These are phyloP conservation scores for Unio delphinus DNA, from an alignment of 2,888 invertebrate genomes.

Conservation along the genomic window DNA sequence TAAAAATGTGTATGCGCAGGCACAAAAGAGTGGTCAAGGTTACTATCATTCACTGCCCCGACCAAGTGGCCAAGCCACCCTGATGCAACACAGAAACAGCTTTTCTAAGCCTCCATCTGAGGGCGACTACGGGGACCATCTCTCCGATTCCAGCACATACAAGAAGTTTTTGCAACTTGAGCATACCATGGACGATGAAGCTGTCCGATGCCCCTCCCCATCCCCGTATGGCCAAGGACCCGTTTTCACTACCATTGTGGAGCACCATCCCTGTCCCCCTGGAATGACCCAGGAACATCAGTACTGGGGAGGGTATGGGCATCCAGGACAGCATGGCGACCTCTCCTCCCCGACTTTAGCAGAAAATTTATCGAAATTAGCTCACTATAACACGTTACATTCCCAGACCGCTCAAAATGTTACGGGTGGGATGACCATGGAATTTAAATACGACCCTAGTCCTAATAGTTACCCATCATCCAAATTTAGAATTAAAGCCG, in stretches of 20 bases:
- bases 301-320: conserved; percentile 12
- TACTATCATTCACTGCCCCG: conserved; percentile 35
- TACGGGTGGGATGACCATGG: conserved; percentile 32
- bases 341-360: conserved; percentile 23
- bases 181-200: conserved; percentile 41
- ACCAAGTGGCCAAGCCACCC: conserved; percentile 35
- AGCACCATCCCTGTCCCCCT: conserved; percentile 28
- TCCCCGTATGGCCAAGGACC: conserved; percentile 34
- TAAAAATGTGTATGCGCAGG: conserved; percentile 18
- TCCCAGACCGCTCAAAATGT: neutral
- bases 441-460: conserved; percentile 32
- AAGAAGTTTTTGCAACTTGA: conserved; percentile 47
- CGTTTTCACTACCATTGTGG: conserved; percentile 31
- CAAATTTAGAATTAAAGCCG: conserved; percentile 37
- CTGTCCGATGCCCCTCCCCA: conserved; percentile 28
- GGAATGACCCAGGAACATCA: conserved; percentile 29
- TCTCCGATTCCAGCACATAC: conserved; percentile 48
- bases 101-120: conserved; percentile 43
- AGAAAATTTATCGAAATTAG: conserved; percentile 32
- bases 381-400: conserved; percentile 26
- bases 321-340: conserved; percentile 11
- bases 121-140: conserved; percentile 36
- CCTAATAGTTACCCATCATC: conserved; percentile 27
- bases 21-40: conserved; percentile 40
- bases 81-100: conserved; percentile 38